Conservation (phyloP, 2,888 invertebrate species). For the Drosophila birchii region DNA sequence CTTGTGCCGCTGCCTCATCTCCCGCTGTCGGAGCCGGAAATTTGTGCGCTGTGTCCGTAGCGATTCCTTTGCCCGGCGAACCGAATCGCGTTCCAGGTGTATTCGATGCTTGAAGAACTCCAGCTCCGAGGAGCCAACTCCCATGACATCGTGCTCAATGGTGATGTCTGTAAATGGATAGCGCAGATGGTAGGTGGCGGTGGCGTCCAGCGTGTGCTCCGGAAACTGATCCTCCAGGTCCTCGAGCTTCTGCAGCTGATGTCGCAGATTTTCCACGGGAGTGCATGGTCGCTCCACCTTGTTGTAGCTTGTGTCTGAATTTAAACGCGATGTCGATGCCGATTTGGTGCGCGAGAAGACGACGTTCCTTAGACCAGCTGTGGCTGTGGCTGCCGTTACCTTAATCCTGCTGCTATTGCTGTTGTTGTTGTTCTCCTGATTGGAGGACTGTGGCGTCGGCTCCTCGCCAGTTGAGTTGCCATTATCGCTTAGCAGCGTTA, state of each 20-base stretch:
- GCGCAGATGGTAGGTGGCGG: slow-evolving; percentile 90
- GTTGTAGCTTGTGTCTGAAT: slow-evolving; percentile 84
- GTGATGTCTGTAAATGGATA: slow-evolving; percentile 92
- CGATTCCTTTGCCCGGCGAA: slow-evolving; percentile 92
- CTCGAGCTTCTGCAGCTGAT: slow-evolving; percentile 92
- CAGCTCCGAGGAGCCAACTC: slow-evolving; percentile 87
- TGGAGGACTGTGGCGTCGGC: slow-evolving; percentile 81
- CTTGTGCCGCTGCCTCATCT: slow-evolving; percentile 85
- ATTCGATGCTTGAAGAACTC: slow-evolving; percentile 94
- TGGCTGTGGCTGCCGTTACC: slow-evolving; percentile 6
- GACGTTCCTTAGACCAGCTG: slow-evolving; percentile 86
- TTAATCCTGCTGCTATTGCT: slow-evolving; percentile 52
- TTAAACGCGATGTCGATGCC: slow-evolving; percentile 89
- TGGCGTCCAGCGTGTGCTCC: slow-evolving; percentile 89
- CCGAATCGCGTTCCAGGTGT: slow-evolving; percentile 91
- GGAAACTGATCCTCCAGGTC: slow-evolving; percentile 93
- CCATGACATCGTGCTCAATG: slow-evolving; percentile 79
- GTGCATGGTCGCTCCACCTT: slow-evolving; percentile 87
- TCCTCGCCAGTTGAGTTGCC: slow-evolving; percentile 84
- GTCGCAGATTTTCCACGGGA: slow-evolving; percentile 91
- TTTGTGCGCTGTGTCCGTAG: slow-evolving; percentile 89
- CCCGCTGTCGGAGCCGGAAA: slow-evolving; percentile 88
- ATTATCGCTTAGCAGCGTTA: slow-evolving; percentile 81
- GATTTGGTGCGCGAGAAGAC: slow-evolving; percentile 90
- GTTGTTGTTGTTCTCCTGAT: slow-evolving; percentile 85